Percentiles rank a stretch among this genome's conserved stretches.
Conservation (phyloP, 2,888 invertebrate species). For the Drosophila atripex region DNA sequence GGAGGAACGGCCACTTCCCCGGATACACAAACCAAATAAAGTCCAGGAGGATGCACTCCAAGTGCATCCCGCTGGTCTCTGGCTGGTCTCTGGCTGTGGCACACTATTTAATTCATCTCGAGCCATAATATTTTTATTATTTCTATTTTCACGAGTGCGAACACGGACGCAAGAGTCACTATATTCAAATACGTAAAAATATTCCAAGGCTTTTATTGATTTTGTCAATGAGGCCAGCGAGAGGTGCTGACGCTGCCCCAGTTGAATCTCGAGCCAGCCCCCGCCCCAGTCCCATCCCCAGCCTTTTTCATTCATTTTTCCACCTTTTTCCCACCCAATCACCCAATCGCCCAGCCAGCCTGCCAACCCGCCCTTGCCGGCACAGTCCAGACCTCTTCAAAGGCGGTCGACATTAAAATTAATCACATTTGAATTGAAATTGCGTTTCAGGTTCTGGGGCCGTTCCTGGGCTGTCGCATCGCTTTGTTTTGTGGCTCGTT, state of each 20-base stretch:
- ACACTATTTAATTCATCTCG: conserved; percentile 14
- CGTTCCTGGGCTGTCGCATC: conserved; percentile 3
- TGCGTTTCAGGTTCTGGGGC: conserved; percentile 50
- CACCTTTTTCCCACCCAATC: conserved; percentile 16
- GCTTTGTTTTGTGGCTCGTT: conserved; percentile 14
- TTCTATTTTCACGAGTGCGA: conserved; percentile 21
- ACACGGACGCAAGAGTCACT: conserved; percentile 45
- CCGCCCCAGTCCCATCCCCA: conserved; percentile 4
- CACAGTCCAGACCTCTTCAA: conserved; percentile 55
- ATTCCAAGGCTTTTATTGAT: conserved; percentile 69
- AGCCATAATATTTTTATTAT: conserved; percentile 21
- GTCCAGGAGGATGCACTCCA: background rate
- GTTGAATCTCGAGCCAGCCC: conserved; percentile 20
- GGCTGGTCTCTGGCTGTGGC: background rate
- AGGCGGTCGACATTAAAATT: conserved; percentile 59
- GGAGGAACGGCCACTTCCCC: background rate
- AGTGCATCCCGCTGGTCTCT: conserved; percentile 1
- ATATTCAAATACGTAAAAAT: conserved; percentile 48
- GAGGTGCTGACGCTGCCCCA: conserved; percentile 22
- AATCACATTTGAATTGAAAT: conserved; percentile 71
- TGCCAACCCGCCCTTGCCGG: background rate
- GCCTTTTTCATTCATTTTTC: conserved; percentile 24
- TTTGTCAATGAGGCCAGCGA: conserved; percentile 43
- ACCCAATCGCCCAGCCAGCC: background rate
- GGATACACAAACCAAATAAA: background rate